A percentile compares a stretch with the other conserved stretches of the same genome.
Conservation (phyloP, 2,888 invertebrate species). For the Sinopyrophorus schimmeli region DNA sequence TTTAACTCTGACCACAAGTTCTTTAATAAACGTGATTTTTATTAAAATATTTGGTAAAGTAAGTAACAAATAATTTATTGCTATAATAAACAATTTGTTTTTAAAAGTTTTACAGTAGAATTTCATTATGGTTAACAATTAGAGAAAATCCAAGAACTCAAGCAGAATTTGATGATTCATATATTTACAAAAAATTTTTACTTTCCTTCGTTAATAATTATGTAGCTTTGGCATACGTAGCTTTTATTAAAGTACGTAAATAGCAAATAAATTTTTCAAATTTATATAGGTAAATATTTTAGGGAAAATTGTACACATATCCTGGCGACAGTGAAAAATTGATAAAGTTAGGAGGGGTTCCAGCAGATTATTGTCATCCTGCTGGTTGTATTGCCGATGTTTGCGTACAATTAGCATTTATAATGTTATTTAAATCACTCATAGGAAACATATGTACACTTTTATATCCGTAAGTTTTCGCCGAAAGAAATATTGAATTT, state of each 20-base stretch:
- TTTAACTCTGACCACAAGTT: constrained; percentile 37
- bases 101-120: constrained; percentile 45
- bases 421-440: constrained; percentile 62
- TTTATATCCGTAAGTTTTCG: constrained; percentile 57
- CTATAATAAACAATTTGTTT: neutral
- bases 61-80: constrained; percentile 12
- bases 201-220: constrained; percentile 51
- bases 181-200: constrained; percentile 50
- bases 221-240: constrained; percentile 48
- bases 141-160: constrained; percentile 52
- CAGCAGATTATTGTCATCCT: constrained; percentile 55
- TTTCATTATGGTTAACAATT: constrained; percentile 46
- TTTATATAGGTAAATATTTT: constrained; percentile 24
- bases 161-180: constrained; percentile 48
- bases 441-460: constrained; percentile 58
- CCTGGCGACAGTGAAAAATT: constrained; percentile 51
- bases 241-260: constrained; percentile 53
- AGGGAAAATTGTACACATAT: constrained; percentile 56
- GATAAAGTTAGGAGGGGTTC: constrained; percentile 38
- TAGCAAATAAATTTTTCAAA: too few species aligned
- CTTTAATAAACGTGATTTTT: constrained; percentile 39
- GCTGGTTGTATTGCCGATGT: constrained; percentile 63
- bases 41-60: constrained; percentile 43
- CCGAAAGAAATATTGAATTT: too few species aligned
- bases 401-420: constrained; percentile 60